These are phyloP conservation scores for Motacilla alba DNA, from an alignment of 2,113 vertebrate genomes.

Conservation along the genomic window DNA sequence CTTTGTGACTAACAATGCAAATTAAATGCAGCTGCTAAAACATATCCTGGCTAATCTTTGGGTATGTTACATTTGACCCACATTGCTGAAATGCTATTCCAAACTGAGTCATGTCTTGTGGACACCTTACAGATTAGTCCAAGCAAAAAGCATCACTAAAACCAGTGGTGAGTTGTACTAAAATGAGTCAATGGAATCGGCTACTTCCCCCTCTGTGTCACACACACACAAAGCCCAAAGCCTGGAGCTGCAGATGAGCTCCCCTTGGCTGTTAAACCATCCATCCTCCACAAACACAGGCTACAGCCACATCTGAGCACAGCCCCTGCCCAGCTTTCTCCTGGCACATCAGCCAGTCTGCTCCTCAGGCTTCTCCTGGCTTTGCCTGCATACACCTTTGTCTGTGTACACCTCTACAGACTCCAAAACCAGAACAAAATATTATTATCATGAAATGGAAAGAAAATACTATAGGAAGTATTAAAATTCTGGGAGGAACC, in stretches of 20 bases:
- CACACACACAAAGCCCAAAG: neutral
- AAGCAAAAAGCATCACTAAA: neutral
- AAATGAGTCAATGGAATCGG: neutral
- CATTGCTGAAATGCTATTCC: neutral
- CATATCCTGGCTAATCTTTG: neutral
- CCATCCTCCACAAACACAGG: fast-evolving
- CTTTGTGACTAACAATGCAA: neutral
- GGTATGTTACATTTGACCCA: neutral
- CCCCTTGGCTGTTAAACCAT: neutral
- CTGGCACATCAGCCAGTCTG: neutral
- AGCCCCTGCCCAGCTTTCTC: neutral
- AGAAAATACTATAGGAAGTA: neutral
- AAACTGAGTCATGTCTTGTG: neutral
- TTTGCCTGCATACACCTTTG: neutral
- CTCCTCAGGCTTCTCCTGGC: neutral
- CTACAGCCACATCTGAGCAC: neutral
- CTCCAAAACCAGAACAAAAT: neutral
- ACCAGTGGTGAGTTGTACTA: neutral
- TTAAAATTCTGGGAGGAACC: neutral
- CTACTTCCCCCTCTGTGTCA: neutral
- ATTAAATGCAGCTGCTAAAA: neutral
- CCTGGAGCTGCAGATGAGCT: neutral
- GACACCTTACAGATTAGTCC: neutral
- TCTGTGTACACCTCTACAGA: neutral
- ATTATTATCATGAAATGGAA: neutral